Percentiles rank a stretch among this genome's conserved stretches.
These are phyloP conservation scores for Podocnemis expansa DNA, from an alignment of 2,113 vertebrate species.

Conservation along the genomic window DNA sequence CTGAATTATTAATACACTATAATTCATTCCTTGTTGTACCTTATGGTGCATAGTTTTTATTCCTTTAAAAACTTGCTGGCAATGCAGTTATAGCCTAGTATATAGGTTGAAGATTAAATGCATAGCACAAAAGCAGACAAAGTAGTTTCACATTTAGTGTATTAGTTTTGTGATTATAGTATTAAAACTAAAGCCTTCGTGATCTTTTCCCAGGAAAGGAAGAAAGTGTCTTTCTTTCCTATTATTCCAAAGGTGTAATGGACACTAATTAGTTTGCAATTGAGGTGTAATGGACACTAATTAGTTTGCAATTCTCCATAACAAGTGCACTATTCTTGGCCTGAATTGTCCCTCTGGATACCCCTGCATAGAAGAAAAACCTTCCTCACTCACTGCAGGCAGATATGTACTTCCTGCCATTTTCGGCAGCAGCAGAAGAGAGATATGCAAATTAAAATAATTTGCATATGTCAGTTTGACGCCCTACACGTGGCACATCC, in stretches of 20 bases:
- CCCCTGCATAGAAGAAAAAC: neutral
- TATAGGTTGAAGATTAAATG: slow-evolving; percentile 32
- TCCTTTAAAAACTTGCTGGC: slow-evolving; percentile 16
- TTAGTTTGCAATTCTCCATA: slow-evolving; percentile 47
- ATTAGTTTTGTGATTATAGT: slow-evolving; percentile 48
- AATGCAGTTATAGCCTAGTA: neutral
- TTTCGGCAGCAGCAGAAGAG: too few species aligned
- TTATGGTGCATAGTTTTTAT: neutral
- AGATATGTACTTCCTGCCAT: too few species aligned
- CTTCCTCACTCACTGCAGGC: neutral
- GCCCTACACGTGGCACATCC: too few species aligned
- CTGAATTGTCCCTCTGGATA: slow-evolving; percentile 22
- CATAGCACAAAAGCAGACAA: slow-evolving; percentile 43
- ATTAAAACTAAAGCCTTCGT: slow-evolving; percentile 28
- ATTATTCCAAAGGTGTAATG: slow-evolving; percentile 60
- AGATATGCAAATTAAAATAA: too few species aligned
- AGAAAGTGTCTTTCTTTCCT: slow-evolving; percentile 35
- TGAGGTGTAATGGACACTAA: slow-evolving; percentile 40
- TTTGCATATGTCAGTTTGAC: too few species aligned
- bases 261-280: slow-evolving; percentile 24
- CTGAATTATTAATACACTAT: neutral
- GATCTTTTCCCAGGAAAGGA: slow-evolving; percentile 63
- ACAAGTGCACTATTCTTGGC: slow-evolving; percentile 20
- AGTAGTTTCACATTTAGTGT: slow-evolving; percentile 63
- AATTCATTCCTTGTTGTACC: neutral